Percentiles rank a stretch among this genome's conserved stretches.
phyloP scores from a whole-genome alignment of 2,797 vertebrate species.

The Heteromormyrus szaboi region DNA sequence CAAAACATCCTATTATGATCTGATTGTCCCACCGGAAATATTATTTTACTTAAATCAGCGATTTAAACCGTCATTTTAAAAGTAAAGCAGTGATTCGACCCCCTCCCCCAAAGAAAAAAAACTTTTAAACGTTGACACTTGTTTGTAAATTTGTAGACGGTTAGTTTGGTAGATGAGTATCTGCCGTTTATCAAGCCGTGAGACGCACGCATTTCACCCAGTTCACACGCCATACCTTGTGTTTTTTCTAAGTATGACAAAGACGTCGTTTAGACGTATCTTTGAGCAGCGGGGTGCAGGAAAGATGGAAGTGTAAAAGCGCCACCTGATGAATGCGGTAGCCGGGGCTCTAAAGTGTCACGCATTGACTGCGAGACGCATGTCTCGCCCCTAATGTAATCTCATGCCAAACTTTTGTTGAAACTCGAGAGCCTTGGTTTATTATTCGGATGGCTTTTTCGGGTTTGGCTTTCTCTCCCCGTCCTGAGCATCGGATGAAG shows the following conservation, averaged over 20 bases:
- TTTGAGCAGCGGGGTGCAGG: no score
- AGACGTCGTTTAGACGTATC: no score
- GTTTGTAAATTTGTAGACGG: neutral
- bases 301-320: no score
- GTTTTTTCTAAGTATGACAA: neutral
- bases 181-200: neutral
- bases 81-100: neutral
- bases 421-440: neutral
- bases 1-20: neutral
- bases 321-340: neutral
- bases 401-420: neutral
- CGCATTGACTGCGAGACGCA: no score
- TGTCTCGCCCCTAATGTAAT: neutral
- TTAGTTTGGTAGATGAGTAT: neutral
- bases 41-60: neutral
- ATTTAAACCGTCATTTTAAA: neutral
- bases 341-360: no score
- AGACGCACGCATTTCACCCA: neutral
- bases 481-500: neutral
- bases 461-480: neutral
- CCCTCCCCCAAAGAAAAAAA: neutral
- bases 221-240: no score
- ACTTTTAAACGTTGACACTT: neutral
- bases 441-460: neutral
- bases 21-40: neutral